Conservation (phyloP, 2,888 invertebrate genomes). For the Chelonus formosanus region DNA sequence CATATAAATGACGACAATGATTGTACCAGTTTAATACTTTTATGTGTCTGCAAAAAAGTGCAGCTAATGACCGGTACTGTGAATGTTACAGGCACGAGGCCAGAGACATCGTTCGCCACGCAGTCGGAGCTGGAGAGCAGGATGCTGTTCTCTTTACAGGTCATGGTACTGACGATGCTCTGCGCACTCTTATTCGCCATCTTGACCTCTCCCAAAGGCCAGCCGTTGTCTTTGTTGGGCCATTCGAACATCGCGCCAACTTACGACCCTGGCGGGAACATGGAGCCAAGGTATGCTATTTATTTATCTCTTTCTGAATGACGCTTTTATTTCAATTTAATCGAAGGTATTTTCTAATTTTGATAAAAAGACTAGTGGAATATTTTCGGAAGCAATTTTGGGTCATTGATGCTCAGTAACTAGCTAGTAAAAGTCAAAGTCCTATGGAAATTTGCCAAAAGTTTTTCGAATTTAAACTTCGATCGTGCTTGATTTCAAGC, state of each 20-base stretch:
- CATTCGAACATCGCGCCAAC: constrained; percentile 79
- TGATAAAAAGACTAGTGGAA: constrained; percentile 4
- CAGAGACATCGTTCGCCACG: constrained; percentile 78
- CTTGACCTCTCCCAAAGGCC: constrained; percentile 72
- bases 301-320: constrained; percentile 19
- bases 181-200: constrained; percentile 79
- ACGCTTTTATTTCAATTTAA: neutral
- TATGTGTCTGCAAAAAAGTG: constrained; percentile 14
- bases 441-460: constrained; percentile 39
- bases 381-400: constrained; percentile 29
- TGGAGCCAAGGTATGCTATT: constrained; percentile 73
- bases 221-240: constrained; percentile 81
- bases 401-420: constrained; percentile 30
- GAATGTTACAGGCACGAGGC: constrained; percentile 77
- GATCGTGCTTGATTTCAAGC: constrained; percentile 42
- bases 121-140: constrained; percentile 82
- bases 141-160: constrained; percentile 63
- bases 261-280: constrained; percentile 85
- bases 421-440: constrained; percentile 31
- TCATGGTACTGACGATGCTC: constrained; percentile 78
- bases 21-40: constrained; percentile 10
- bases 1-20: neutral
- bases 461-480: constrained; percentile 38
- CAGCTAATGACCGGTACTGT: constrained; percentile 24
- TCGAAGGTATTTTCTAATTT: constrained; percentile 10